Base-by-base conservation (phyloP, 2,888 invertebrate genomes). In the Sarcophaga variegata region DNA sequence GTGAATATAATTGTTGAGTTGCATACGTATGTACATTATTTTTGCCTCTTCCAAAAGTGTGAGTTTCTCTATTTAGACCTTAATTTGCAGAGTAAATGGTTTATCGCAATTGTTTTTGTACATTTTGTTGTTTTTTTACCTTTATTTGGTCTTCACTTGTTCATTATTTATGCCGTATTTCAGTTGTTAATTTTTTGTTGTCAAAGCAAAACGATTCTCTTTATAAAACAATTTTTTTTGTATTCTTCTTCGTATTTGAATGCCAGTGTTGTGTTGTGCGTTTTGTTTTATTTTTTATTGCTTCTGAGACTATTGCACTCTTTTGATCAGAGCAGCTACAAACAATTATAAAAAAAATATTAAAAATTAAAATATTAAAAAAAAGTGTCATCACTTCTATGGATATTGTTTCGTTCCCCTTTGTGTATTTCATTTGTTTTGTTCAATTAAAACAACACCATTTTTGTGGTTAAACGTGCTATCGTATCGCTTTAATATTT, bases 131-230 rank as follows among this genome's bases (percentile, higher is more conserved):
- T 47, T 75, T 70, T 84, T 72, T 76, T 83, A 80, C 78, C 86
- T 81, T 80, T 72, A 14, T 78, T 49, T 71, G 69, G 86, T 81
- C 80, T 88, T 64, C 67, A 72, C 85, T 85, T 76, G 77, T 82
- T 77, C 76, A 78, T 79, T 87, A 78, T 86, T 83, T 75, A 60
- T 82, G 14, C 78, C 71, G 79, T 75, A 87, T 59, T 84, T 87
- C 79, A 87, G 87, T 87, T 84, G 87, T 87, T 84, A 87, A 82
- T 84, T 84, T 81, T 84, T 87, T 87, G 81, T 87, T 87, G 84
- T 78, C 87, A 81, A 84, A 82, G 87, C 84, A 79, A 87, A 87
- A 84, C 84, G 79, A 84, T 87, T 87, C 84, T 87, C 76, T 80
- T 83, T 74, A 45, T 79, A 76, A n/a, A 60, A 60, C 45, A 62